Percentiles rank a stretch among this genome's conserved stretches.
phyloP scores from a whole-genome alignment of 2,888 invertebrate species.

The Rhamnusium bicolor region DNA sequence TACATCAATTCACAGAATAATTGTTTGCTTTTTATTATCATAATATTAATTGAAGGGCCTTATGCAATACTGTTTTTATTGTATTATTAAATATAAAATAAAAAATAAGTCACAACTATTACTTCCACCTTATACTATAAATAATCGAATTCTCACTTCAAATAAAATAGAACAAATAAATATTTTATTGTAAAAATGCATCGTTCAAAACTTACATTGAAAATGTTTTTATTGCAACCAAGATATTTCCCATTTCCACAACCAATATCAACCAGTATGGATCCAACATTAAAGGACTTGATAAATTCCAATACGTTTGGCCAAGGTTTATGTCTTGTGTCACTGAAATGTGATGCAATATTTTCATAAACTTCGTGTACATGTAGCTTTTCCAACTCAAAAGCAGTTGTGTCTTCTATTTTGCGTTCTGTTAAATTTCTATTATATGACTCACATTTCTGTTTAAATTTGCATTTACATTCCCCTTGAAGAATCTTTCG shows the following conservation, averaged over 20 bases:
- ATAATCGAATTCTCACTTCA: too few species aligned
- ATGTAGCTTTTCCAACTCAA: constrained; percentile 81
- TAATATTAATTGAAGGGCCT: too few species aligned
- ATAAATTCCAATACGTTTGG: constrained; percentile 90
- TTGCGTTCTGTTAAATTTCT: constrained; percentile 41
- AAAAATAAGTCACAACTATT: too few species aligned
- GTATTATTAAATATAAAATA: too few species aligned
- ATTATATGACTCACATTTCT: constrained; percentile 78
- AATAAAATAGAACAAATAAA: too few species aligned
- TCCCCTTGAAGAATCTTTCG: constrained; percentile 72
- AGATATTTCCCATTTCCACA: constrained; percentile 99
- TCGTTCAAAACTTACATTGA: constrained; percentile 76
- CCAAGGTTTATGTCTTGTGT: constrained; percentile 96
- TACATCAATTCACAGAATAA: too few species aligned
- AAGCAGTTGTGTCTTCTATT: constrained; percentile 69
- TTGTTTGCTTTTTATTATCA: too few species aligned
- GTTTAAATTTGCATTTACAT: constrained; percentile 78
- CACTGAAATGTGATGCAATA: constrained; percentile 95
- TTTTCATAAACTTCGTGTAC: constrained; percentile 93
- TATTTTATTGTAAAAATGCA: too few species aligned
- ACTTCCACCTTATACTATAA: too few species aligned
- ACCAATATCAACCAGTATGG: constrained; percentile 91
- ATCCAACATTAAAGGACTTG: constrained; percentile 76
- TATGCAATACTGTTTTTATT: too few species aligned
- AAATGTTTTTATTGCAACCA: constrained; percentile 74